These are phyloP conservation scores for Cecropterus lyciades DNA, from an alignment of 1,140 invertebrate species.

Conservation along the genomic window DNA sequence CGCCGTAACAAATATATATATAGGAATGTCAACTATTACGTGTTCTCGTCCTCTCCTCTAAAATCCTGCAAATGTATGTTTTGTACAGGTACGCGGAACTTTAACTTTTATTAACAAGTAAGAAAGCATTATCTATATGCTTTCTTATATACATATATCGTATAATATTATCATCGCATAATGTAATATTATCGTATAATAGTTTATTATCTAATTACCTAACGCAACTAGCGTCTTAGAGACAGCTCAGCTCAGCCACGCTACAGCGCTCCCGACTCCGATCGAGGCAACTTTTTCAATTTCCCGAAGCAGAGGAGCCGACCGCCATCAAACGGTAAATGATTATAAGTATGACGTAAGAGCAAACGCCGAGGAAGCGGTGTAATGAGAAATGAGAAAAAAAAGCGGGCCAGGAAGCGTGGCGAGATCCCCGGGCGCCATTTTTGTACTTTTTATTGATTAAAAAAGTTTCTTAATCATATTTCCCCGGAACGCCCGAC, in stretches of 20 bases:
- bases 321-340: slow-evolving; percentile 72
- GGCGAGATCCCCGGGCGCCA: slow-evolving; percentile 40
- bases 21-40: too few species aligned
- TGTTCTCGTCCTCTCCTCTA: too few species aligned
- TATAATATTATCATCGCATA: too few species aligned
- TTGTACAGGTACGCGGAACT: too few species aligned
- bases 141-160: too few species aligned
- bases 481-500: slow-evolving; percentile 38
- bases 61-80: too few species aligned
- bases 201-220: neutral
- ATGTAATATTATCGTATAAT: too few species aligned
- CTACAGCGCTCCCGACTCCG: slow-evolving; percentile 10
- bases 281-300: slow-evolving; percentile 77
- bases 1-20: too few species aligned
- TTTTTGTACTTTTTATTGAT: slow-evolving; percentile 71
- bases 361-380: slow-evolving; percentile 59
- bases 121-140: too few species aligned
- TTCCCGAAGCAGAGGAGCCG: slow-evolving; percentile 52
- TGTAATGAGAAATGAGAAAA: slow-evolving; percentile 70
- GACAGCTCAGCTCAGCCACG: neutral
- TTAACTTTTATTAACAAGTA: too few species aligned
- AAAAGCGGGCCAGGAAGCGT: slow-evolving; percentile 48
- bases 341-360: slow-evolving; percentile 64
- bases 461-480: slow-evolving; percentile 78
- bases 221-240: neutral